A percentile compares a stretch with the other conserved stretches of the same genome.
Conservation (phyloP, 2,113 vertebrate genomes). For the Oncorhynchus gorbuscha region DNA sequence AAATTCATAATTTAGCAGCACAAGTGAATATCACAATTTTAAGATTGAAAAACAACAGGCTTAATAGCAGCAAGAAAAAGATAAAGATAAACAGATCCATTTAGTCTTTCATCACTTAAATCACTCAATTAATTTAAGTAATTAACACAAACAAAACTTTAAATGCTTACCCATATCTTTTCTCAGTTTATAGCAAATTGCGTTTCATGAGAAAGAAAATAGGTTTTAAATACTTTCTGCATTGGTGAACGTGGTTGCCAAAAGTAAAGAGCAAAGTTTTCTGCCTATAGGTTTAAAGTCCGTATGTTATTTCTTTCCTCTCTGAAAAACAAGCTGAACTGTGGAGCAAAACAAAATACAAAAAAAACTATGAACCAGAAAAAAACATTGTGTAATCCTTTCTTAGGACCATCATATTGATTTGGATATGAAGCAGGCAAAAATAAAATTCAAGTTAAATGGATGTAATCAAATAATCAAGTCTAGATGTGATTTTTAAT, state of each 20-base stretch:
- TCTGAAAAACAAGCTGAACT: slow-evolving; percentile 21
- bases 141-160: slow-evolving; percentile 41
- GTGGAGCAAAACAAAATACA: slow-evolving; percentile 15
- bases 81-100: slow-evolving; percentile 53
- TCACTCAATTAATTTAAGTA: slow-evolving; percentile 55
- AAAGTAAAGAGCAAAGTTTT: slow-evolving; percentile 41
- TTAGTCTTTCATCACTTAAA: slow-evolving; percentile 74
- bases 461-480: slow-evolving; percentile 54
- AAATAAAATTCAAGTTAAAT: slow-evolving; percentile 87
- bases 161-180: slow-evolving; percentile 46
- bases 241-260: slow-evolving; percentile 43
- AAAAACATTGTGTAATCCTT: slow-evolving; percentile 44
- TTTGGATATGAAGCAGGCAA: slow-evolving; percentile 73
- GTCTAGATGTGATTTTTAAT: slow-evolving; percentile 46
- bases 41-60: slow-evolving; percentile 79
- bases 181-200: slow-evolving; percentile 56
- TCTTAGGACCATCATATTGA: slow-evolving; percentile 69
- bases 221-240: slow-evolving; percentile 24
- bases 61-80: slow-evolving; percentile 93
- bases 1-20: slow-evolving; percentile 97
- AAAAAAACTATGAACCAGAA: slow-evolving; percentile 30
- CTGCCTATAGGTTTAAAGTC: slow-evolving; percentile 30
- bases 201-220: neutral
- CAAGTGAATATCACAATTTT: slow-evolving; percentile 88
- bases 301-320: slow-evolving; percentile 17